A percentile compares a stretch with the other conserved stretches of the same genome.
Conservation (phyloP, 2,888 invertebrate genomes). For the Galeruca laticollis region DNA sequence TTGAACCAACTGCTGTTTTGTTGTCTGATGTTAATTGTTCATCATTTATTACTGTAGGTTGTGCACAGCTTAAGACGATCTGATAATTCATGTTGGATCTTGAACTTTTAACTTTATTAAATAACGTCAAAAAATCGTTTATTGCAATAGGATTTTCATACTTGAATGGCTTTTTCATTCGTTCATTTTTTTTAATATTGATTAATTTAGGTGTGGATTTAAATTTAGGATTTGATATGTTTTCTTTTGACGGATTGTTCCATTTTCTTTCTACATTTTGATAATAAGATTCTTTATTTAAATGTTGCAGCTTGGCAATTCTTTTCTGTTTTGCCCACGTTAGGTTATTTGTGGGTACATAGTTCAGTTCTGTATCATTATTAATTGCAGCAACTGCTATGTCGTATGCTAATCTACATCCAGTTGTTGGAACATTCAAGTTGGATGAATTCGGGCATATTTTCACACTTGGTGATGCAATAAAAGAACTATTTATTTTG, state of each 20-base stretch:
- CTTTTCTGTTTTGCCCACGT: background rate
- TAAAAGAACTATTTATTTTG: background rate
- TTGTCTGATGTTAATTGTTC: background rate
- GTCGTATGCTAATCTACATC: background rate
- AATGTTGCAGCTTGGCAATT: background rate
- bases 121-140: background rate
- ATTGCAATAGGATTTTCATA: background rate
- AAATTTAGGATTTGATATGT: background rate
- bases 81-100: background rate
- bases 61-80: background rate
- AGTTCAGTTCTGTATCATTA: background rate
- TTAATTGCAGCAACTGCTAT: background rate
- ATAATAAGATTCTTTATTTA: slow-evolving; percentile 2
- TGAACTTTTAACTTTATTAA: background rate
- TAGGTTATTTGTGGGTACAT: background rate
- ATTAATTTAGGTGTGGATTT: background rate
- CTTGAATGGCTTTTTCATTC: background rate
- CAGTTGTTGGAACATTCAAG: background rate
- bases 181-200: background rate
- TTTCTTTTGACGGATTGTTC: background rate
- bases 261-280: background rate
- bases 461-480: background rate
- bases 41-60: background rate
- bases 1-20: background rate
- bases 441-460: background rate